These are phyloP conservation scores for Ornithoptera alexandrae DNA, from an alignment of 2,888 invertebrate species.

Conservation along the genomic window DNA sequence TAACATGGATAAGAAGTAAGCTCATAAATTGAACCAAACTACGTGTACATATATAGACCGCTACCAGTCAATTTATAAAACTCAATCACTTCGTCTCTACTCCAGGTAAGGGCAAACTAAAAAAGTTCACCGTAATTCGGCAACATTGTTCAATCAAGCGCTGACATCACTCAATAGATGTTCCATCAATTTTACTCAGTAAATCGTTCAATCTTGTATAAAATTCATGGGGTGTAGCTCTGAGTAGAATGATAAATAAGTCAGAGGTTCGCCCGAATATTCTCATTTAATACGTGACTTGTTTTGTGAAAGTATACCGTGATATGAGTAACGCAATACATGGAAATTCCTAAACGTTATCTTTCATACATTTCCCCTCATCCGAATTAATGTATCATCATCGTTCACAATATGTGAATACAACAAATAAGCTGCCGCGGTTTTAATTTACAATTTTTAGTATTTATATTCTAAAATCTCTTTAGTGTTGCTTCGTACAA, in stretches of 20 bases:
- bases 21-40: too few species aligned
- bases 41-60: background rate
- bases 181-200: conserved; percentile 77
- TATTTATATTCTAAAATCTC: too few species aligned
- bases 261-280: conserved; percentile 76
- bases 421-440: too few species aligned
- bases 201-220: conserved; percentile 80
- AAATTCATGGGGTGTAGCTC: conserved; percentile 78
- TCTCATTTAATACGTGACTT: conserved; percentile 80
- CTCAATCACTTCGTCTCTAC: conserved; percentile 13
- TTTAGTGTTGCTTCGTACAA: too few species aligned
- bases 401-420: background rate
- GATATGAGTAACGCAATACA: conserved; percentile 70
- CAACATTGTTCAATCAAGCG: conserved; percentile 64
- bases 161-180: conserved; percentile 74
- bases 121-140: conserved; percentile 34
- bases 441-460: too few species aligned
- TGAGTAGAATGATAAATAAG: conserved; percentile 79
- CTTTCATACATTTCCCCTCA: conserved; percentile 65
- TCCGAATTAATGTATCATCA: conserved; percentile 35
- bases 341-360: conserved; percentile 63
- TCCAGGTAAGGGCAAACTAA: conserved; percentile 18
- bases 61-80: background rate
- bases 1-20: too few species aligned
- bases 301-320: conserved; percentile 71